These are phyloP conservation scores for Clupea harengus DNA, from an alignment of 2,113 vertebrate species.

Conservation along the genomic window DNA sequence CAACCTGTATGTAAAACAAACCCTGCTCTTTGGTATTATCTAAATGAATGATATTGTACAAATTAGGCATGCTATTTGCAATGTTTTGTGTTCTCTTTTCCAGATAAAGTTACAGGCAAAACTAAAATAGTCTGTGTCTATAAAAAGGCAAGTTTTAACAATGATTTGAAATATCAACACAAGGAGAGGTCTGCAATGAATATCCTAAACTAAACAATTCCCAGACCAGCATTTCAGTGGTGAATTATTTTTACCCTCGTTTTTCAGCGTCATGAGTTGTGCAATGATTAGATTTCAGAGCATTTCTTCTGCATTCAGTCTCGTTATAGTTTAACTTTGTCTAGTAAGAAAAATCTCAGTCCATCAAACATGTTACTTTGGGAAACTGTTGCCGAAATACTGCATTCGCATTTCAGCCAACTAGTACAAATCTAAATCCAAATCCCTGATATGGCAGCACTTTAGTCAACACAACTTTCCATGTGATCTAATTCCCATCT, in stretches of 20 bases:
- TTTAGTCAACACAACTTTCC: not conserved
- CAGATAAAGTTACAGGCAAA: too few species aligned
- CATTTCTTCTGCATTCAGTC: not conserved
- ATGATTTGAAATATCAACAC: not conserved
- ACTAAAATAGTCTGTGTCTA: not conserved
- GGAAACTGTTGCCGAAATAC: not conserved
- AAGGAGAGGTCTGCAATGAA: not conserved
- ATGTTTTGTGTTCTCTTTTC: too few species aligned
- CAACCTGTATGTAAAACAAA: constrained; percentile 10
- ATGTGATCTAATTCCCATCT: not conserved
- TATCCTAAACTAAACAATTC: not conserved
- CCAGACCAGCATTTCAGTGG: not conserved
- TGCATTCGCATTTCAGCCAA: not conserved
- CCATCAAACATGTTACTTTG: not conserved
- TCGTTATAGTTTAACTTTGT: not conserved
- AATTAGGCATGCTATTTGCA: not conserved
- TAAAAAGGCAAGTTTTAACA: not conserved
- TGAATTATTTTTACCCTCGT: not conserved
- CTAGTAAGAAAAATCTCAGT: not conserved
- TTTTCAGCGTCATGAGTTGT: not conserved
- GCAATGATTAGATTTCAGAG: not conserved
- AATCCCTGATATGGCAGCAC: not conserved
- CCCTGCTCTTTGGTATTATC: not conserved
- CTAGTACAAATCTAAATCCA: not conserved
- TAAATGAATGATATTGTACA: not conserved